Conservation (phyloP, 2,888 invertebrate species). For the Spilosoma lubricipeda region DNA sequence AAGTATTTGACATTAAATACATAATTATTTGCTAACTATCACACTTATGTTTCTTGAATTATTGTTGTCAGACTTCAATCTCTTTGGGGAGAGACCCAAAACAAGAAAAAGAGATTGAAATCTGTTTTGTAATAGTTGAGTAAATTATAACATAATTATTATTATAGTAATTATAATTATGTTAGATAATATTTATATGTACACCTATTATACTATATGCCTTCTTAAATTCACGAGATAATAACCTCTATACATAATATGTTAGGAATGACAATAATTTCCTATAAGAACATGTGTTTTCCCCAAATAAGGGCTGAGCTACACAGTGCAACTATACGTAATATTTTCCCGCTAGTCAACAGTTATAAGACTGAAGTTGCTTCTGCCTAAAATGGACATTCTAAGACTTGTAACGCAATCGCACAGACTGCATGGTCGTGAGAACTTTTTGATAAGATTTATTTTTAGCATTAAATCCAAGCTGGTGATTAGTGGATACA, state of each 20-base stretch:
- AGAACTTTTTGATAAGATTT: constrained; percentile 48
- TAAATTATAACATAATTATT: too few relatives aligned
- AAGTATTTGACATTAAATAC: too few relatives aligned
- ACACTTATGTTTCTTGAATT: too few relatives aligned
- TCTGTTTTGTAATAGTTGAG: too few relatives aligned
- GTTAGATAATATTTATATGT: too few relatives aligned
- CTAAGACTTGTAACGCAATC: constrained; percentile 42
- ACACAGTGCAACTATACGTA: background rate
- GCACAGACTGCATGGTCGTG: constrained; percentile 51
- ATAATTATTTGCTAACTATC: too few relatives aligned
- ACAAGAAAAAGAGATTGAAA: too few relatives aligned
- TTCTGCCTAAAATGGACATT: constrained; percentile 70
- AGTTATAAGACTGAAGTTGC: constrained; percentile 55
- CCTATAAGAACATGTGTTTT: constrained; percentile 20
- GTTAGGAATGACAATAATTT: constrained; percentile 31
- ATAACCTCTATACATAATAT: background rate
- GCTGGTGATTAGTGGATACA: constrained; percentile 12
- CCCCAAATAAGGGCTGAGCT: constrained; percentile 20
- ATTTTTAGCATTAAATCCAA: constrained; percentile 30
- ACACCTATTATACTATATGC: background rate
- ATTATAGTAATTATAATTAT: too few relatives aligned
- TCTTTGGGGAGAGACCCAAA: too few relatives aligned
- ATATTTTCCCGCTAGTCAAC: constrained; percentile 32
- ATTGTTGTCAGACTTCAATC: too few relatives aligned
- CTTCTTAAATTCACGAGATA: constrained; percentile 7